Conservation (phyloP, 1,140 invertebrate species). For the Heliconius hewitsoni region DNA sequence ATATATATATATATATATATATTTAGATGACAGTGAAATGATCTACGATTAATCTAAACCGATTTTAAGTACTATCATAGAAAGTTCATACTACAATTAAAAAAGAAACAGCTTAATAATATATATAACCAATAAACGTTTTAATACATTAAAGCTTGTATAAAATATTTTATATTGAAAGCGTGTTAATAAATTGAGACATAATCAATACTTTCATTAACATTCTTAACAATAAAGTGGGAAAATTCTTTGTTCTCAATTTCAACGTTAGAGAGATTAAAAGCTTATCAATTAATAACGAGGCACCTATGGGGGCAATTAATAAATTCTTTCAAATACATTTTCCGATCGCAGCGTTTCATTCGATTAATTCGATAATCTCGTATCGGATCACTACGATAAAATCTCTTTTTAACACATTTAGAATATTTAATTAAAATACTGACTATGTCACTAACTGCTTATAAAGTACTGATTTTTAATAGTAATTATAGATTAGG, state of each 20-base stretch:
- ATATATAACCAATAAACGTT: no score
- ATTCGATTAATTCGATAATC: conserved; percentile 5
- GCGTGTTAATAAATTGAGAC: background rate
- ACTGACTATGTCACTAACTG: background rate
- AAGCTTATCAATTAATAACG: conserved; percentile 9
- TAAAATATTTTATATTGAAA: background rate
- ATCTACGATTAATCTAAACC: background rate
- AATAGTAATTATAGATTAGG: background rate
- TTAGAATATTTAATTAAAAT: background rate
- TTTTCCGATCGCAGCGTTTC: background rate
- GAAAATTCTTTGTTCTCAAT: conserved; percentile 5
- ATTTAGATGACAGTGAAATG: background rate
- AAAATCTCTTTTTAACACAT: background rate
- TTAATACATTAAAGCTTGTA: background rate
- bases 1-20: background rate
- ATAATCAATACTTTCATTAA: background rate
- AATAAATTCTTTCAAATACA: background rate
- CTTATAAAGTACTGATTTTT: background rate
- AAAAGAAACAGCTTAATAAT: background rate
- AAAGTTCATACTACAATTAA: background rate
- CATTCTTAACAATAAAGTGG: background rate
- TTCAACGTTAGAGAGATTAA: background rate
- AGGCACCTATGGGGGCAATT: conserved; percentile 1
- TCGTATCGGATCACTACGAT: background rate
- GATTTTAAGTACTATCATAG: background rate